A percentile compares a stretch with the other conserved stretches of the same genome.
Evolutionary conservation across 2,888 invertebrate genomes (phyloP).

Genomic region (Epirrhoe tristata): DNA sequence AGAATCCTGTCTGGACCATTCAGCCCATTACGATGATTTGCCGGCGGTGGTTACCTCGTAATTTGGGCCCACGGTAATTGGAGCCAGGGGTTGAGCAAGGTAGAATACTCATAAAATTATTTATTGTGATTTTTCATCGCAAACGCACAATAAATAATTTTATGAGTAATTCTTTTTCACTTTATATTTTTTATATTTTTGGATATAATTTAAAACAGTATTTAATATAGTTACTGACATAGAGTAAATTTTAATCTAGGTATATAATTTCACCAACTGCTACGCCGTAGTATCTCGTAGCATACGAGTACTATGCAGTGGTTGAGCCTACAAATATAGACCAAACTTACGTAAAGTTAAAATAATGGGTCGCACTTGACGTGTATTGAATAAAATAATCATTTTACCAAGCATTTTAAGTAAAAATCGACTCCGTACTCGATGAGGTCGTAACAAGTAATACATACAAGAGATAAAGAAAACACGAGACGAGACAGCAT

Average conservation of each 20-base stretch:
- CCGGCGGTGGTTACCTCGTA: slow-evolving; percentile 52
- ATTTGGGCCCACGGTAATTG: slow-evolving; percentile 50
- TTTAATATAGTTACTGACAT: too few species aligned
- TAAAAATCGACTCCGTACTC: too few species aligned
- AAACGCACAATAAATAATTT: too few species aligned
- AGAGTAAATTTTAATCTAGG: too few species aligned
- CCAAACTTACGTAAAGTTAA: not conserved
- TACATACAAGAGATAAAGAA: too few species aligned
- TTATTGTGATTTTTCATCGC: not conserved
- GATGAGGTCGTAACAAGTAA: too few species aligned
- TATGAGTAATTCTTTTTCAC: too few species aligned
- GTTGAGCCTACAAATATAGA: not conserved
- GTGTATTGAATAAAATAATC: too few species aligned
- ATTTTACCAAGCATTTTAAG: too few species aligned
- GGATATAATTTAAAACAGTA: too few species aligned
- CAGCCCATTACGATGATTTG: slow-evolving; percentile 59
- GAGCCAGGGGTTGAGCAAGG: slow-evolving; percentile 17
- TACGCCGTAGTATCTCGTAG: not conserved
- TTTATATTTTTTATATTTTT: too few species aligned
- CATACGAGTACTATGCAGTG: not conserved
- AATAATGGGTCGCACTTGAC: too few species aligned
- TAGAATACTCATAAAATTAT: slow-evolving; percentile 10
- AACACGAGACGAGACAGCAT: not conserved
- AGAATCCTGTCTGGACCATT: slow-evolving; percentile 20
- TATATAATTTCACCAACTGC: not conserved